phyloP scores from a whole-genome alignment of 2,888 invertebrate genomes.

The Ctenicera cuprea region DNA sequence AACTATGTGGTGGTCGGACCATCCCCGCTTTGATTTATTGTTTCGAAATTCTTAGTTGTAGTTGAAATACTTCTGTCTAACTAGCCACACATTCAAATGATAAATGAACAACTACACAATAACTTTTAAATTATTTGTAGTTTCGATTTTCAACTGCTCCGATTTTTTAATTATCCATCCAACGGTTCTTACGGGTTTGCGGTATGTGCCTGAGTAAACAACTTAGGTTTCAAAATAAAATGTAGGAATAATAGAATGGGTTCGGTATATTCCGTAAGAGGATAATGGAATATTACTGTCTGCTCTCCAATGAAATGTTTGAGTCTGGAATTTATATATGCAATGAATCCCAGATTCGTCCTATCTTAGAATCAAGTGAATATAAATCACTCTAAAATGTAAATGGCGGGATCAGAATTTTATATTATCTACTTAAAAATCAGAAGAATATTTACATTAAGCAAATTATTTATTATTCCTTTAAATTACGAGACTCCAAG shows the following conservation, averaged over 20 bases:
- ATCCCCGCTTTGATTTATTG: slow-evolving; percentile 45
- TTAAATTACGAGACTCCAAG: not conserved
- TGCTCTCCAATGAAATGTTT: slow-evolving; percentile 35
- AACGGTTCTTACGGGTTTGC: not conserved
- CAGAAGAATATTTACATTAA: slow-evolving; percentile 29
- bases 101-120: slow-evolving; percentile 28
- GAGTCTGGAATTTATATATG: slow-evolving; percentile 44
- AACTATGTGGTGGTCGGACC: slow-evolving; percentile 45
- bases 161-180: not conserved
- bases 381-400: slow-evolving; percentile 45
- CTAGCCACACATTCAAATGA: slow-evolving; percentile 30
- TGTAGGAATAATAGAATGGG: slow-evolving; percentile 6
- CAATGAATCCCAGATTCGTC: slow-evolving; percentile 40
- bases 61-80: slow-evolving; percentile 40
- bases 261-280: slow-evolving; percentile 34
- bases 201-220: slow-evolving; percentile 19
- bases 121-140: slow-evolving; percentile 9
- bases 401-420: slow-evolving; percentile 40
- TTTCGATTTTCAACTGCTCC: not conserved
- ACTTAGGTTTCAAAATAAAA: slow-evolving; percentile 27
- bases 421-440: slow-evolving; percentile 37
- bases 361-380: slow-evolving; percentile 46
- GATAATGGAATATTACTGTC: slow-evolving; percentile 43
- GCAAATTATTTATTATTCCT: slow-evolving; percentile 30
- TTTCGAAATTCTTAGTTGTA: slow-evolving; percentile 38